Evolutionary conservation across 2,113 vertebrate species (phyloP).

Genomic region (Reinhardtius hippoglossoides): DNA sequence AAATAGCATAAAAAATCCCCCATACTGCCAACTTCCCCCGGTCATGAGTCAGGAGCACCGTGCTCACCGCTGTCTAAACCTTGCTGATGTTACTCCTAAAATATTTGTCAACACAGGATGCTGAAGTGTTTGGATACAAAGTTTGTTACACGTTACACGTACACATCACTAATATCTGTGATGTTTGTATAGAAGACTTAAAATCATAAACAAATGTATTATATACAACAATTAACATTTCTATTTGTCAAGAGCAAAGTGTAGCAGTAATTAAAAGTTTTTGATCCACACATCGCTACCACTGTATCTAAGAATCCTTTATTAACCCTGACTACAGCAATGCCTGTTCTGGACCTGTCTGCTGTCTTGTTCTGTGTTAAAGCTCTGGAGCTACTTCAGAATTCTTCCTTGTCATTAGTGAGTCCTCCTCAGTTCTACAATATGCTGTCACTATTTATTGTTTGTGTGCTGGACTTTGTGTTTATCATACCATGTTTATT

Average conservation of each 20-base stretch:
- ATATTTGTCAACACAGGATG: slow-evolving; percentile 24
- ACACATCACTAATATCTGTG: not conserved
- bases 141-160: not conserved
- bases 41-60: slow-evolving; percentile 68
- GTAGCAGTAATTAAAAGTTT: not conserved
- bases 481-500: too few species aligned
- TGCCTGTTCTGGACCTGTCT: too few species aligned
- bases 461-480: too few species aligned
- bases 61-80: slow-evolving; percentile 36
- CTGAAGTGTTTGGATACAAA: not conserved
- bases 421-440: too few species aligned
- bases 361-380: not conserved
- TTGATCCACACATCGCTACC: too few species aligned
- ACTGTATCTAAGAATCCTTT: too few species aligned
- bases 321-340: too few species aligned
- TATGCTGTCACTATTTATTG: too few species aligned
- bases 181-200: not conserved
- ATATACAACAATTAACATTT: not conserved
- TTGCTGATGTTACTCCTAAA: slow-evolving; percentile 37
- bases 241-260: not conserved
- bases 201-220: not conserved
- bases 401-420: too few species aligned
- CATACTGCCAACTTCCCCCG: slow-evolving; percentile 68
- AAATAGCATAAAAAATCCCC: slow-evolving; percentile 62
- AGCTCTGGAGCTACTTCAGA: too few species aligned